Evolutionary conservation across 2,888 invertebrate genomes (phyloP).

Genomic region (Glaucopsyche alexis): DNA sequence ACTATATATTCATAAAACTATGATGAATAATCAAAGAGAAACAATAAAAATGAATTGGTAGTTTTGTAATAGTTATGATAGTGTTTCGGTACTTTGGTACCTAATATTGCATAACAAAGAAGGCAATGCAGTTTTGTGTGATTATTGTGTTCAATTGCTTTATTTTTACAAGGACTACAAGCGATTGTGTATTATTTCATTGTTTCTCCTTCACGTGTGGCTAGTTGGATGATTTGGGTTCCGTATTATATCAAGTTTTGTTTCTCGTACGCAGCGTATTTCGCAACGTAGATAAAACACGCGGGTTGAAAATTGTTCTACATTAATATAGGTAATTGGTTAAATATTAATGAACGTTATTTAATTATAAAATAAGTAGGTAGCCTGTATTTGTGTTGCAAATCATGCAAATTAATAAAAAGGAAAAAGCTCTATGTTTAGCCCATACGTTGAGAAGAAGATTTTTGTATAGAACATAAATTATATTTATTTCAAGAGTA

Average conservation of each 20-base stretch:
- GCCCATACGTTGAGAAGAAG: too few species aligned
- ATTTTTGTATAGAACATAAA: too few species aligned
- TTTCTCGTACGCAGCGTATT: not conserved
- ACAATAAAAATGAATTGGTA: not conserved
- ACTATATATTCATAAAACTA: not conserved
- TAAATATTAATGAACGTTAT: not conserved
- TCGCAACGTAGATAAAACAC: conserved; percentile 3
- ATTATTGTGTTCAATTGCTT: conserved; percentile 48
- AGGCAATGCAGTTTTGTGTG: conserved; percentile 37
- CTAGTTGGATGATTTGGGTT: not conserved
- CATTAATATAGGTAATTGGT: not conserved
- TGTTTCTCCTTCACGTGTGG: conserved; percentile 48
- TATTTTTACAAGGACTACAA: conserved; percentile 49
- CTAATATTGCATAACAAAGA: conserved; percentile 35
- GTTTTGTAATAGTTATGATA: conserved; percentile 22
- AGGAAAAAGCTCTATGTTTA: too few species aligned
- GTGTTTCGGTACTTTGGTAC: conserved; percentile 29
- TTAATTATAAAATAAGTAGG: not conserved
- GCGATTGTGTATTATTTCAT: conserved; percentile 64
- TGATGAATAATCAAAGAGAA: conserved; percentile 9
- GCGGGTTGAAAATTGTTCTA: not conserved
- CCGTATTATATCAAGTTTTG: not conserved
- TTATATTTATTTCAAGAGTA: too few species aligned
- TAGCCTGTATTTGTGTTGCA: too few species aligned
- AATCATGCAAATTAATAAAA: too few species aligned